Base-by-base conservation (phyloP, 1,140 invertebrate genomes). In the Liolophura sinensis region DNA sequence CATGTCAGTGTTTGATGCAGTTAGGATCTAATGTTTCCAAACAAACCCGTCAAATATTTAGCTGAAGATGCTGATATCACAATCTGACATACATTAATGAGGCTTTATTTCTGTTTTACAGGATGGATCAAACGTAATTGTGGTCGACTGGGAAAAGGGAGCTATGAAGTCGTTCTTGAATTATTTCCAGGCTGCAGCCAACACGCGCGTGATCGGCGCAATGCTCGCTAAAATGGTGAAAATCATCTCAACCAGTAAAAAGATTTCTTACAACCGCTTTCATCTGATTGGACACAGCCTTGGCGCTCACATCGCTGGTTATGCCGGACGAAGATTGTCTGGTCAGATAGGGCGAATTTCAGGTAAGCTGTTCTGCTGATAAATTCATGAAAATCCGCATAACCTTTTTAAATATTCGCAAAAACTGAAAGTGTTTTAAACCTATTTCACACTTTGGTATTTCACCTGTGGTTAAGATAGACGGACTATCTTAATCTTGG, bases 71-170 rank as follows among this genome's bases (percentile, higher is more conserved):
- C 31, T 40, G 31, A 40, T 3, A 40, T 40, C 3, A 40, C 31
- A 40, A 40, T 40, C 9, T 40, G 31, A 9, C 3, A 40, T 40
- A 3, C 31, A 40, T 3, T 40, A 40, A 40, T 9, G 31, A 40
- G 18, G 6, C 20, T 50, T 46, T 64, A 16, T 60, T 6, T 27
- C 49, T 47, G 58, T 61, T 14, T 40, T 40, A 40, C 60, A 78
- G 75, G 68, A 70, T 40, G 64, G 76, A 51, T 69, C 91, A 69
- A 95, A 95, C 79, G 90, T 95, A 0, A 91, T 98, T 31, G 94
- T 94, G 75, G 94, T 98, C 5, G 94, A 97, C 80, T 98, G 96
- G 95, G 92, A 93, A 70, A 91, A 91, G 27, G 96, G 96, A 0
- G 94, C 94, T 5, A 88, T 90, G 0, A 89, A 96, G 73, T 95